Conservation (phyloP, 2,113 vertebrate species). For the Podarcis raffonei region DNA sequence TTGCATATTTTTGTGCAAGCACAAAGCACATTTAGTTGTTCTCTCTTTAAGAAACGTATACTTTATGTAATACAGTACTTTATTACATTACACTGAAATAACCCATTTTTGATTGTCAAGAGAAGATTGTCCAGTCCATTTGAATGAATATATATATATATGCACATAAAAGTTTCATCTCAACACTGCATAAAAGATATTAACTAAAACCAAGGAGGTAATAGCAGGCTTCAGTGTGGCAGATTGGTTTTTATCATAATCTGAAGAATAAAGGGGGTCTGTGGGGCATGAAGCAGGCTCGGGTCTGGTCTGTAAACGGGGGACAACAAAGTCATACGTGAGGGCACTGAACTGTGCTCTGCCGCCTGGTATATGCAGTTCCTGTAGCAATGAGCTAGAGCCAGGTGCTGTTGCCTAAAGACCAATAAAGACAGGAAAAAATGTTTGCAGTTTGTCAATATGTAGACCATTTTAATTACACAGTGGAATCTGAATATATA, state of each 20-base stretch:
- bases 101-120: not conserved
- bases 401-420: constrained; percentile 75
- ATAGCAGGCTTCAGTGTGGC: constrained; percentile 61
- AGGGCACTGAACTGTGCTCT: constrained; percentile 71
- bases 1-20: not conserved
- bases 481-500: not conserved
- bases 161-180: constrained; percentile 48
- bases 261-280: constrained; percentile 58
- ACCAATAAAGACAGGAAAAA: constrained; percentile 33
- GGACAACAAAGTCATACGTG: constrained; percentile 72
- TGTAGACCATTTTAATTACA: not conserved
- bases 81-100: not conserved
- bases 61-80: not conserved
- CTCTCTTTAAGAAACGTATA: not conserved
- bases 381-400: constrained; percentile 59
- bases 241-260: constrained; percentile 32
- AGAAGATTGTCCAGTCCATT: constrained; percentile 34
- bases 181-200: constrained; percentile 32
- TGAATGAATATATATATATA: not conserved
- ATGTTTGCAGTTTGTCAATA: not conserved
- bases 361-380: constrained; percentile 65
- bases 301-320: constrained; percentile 31
- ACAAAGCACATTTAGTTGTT: not conserved
- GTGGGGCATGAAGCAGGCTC: constrained; percentile 55
- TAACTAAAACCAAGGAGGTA: constrained; percentile 51